phyloP scores from a whole-genome alignment of 2,113 vertebrate genomes.

The Desmodus rotundus region DNA sequence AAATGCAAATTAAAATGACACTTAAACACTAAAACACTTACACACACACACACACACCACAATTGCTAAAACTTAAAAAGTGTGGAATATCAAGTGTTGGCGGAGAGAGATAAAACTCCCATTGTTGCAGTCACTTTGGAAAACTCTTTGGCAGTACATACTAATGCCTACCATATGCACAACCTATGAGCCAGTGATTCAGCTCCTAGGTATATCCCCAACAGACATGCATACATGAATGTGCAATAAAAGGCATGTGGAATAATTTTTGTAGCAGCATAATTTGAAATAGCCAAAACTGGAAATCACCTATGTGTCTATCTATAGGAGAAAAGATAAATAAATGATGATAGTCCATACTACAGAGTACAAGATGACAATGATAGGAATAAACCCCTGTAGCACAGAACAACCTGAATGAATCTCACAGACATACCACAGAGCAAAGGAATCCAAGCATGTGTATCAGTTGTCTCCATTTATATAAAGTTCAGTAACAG shows the following conservation, averaged over 20 bases:
- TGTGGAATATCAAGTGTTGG: neutral
- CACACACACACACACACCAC: neutral
- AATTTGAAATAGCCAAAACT: neutral
- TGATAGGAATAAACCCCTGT: neutral
- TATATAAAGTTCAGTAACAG: neutral
- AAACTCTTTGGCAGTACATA: neutral
- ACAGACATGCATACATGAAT: neutral
- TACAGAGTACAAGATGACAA: neutral
- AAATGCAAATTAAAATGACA: slow-evolving; percentile 1
- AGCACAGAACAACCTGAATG: neutral
- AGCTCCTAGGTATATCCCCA: neutral
- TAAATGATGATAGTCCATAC: neutral
- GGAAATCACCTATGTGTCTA: neutral
- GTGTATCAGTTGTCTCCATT: neutral
- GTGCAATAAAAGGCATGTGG: neutral
- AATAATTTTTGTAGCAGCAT: neutral
- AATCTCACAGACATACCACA: neutral
- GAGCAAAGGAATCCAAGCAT: neutral
- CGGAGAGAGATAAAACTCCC: neutral
- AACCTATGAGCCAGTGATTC: neutral
- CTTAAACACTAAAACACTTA: neutral
- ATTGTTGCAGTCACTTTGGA: neutral
- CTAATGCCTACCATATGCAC: neutral
- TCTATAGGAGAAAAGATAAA: neutral
- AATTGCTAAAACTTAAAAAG: neutral